Evolutionary conservation across 2,888 invertebrate species (phyloP).

Genomic region (Nomada goodeniana): DNA sequence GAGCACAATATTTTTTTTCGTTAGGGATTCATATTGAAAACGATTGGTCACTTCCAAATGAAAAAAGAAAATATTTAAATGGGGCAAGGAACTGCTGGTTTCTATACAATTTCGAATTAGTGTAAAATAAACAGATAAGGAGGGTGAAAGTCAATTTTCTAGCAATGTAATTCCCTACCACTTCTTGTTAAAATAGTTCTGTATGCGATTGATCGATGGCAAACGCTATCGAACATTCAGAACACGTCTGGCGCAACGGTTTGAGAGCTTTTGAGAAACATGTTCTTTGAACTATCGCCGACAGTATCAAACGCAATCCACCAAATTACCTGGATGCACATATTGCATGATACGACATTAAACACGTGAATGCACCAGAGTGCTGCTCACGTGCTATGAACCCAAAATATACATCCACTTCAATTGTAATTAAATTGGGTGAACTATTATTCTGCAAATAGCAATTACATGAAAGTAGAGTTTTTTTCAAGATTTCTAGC

Average conservation of each 20-base stretch:
- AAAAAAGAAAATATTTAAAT: too few species aligned
- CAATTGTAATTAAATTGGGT: not conserved
- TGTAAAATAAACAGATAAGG: not conserved
- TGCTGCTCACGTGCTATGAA: not conserved
- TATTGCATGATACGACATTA: conserved; percentile 21
- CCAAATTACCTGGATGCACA: conserved; percentile 1
- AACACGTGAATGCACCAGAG: not conserved
- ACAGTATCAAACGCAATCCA: not conserved
- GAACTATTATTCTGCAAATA: not conserved
- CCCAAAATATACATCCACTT: conserved; percentile 2
- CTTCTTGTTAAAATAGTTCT: conserved; percentile 2
- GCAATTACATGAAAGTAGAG: not conserved
- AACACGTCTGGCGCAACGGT: conserved; percentile 52
- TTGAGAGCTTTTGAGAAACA: conserved; percentile 51
- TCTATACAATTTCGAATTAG: too few species aligned
- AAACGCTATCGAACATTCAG: conserved; percentile 46
- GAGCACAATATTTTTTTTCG: too few species aligned
- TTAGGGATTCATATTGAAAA: too few species aligned
- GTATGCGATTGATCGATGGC: conserved; percentile 47
- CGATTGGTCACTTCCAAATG: too few species aligned
- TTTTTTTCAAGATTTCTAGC: too few species aligned
- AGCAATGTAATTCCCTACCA: not conserved
- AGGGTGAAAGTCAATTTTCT: not conserved
- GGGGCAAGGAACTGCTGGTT: too few species aligned
- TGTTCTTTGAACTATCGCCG: conserved; percentile 33